Evolutionary conservation across 2,888 invertebrate genomes (phyloP).

Genomic region (Esperia sulphurella): DNA sequence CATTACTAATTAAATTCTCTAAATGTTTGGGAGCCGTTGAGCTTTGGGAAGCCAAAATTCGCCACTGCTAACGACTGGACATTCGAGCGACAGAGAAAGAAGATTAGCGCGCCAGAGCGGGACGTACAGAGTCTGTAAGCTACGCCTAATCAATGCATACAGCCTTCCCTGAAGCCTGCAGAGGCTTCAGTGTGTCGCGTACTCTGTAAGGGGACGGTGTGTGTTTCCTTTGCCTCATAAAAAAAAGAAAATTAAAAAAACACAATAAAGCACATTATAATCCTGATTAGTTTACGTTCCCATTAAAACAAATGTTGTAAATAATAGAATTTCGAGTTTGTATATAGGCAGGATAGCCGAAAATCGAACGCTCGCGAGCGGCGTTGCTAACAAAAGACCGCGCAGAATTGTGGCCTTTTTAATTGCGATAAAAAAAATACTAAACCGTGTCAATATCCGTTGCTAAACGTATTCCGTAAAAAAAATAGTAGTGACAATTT

Average conservation of each 20-base stretch:
- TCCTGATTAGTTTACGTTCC: conserved; percentile 15
- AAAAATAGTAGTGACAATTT: conserved; percentile 4
- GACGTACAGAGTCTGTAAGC: conserved; percentile 45
- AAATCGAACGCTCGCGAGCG: conserved; percentile 21
- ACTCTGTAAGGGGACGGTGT: conserved; percentile 41
- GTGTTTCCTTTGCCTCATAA: conserved; percentile 23
- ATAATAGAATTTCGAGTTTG: neutral
- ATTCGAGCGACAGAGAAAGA: conserved; percentile 40
- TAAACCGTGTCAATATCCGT: conserved; percentile 11
- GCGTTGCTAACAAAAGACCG: conserved; percentile 41
- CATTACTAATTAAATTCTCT: conserved; percentile 32
- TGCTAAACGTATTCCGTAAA: conserved; percentile 9
- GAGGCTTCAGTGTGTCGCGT: conserved; percentile 60
- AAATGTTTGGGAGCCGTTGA: conserved; percentile 52
- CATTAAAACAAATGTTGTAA: conserved; percentile 15
- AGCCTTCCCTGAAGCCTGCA: conserved; percentile 58
- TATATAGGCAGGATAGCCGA: conserved; percentile 17
- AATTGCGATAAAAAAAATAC: conserved; percentile 24
- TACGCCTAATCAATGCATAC: conserved; percentile 76
- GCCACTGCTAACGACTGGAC: conserved; percentile 49
- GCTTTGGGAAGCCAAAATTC: conserved; percentile 67
- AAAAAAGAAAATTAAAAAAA: conserved; percentile 36
- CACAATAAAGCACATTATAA: conserved; percentile 11
- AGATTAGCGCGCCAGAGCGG: conserved; percentile 29
- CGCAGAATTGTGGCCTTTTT: conserved; percentile 42